phyloP scores from a whole-genome alignment of 1,140 invertebrate genomes.

The Oreohelix idahoensis region DNA sequence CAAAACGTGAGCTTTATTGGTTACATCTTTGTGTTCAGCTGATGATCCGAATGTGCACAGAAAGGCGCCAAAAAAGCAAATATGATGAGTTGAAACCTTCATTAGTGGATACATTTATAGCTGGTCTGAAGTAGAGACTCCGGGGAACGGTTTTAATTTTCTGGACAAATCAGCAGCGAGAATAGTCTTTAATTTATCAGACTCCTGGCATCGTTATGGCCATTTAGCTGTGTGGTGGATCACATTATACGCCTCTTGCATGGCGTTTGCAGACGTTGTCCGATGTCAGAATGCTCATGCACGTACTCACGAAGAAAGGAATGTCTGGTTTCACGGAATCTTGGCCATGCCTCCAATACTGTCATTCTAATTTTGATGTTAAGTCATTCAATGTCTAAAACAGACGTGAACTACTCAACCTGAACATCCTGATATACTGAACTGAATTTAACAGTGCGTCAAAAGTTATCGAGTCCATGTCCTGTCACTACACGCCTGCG shows the following conservation, averaged over 20 bases:
- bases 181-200: conserved; percentile 35
- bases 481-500: too few species aligned
- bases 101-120: conserved; percentile 48
- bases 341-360: too few species aligned
- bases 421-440: too few species aligned
- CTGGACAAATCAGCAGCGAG: conserved; percentile 47
- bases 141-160: conserved; percentile 49
- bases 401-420: too few species aligned
- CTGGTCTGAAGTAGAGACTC: conserved; percentile 40
- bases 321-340: too few species aligned
- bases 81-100: conserved; percentile 46
- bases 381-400: too few species aligned
- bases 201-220: neutral
- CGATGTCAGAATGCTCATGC: neutral
- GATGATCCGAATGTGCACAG: conserved; percentile 36
- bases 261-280: neutral
- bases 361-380: too few species aligned
- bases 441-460: too few species aligned
- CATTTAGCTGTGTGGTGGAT: neutral
- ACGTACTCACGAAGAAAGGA: neutral
- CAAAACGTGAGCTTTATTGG: conserved; percentile 49
- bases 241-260: neutral
- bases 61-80: conserved; percentile 53
- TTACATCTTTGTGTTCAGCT: conserved; percentile 46
- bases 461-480: too few species aligned